phyloP scores from a whole-genome alignment of 2,888 invertebrate species.

The Mayetiola destructor region DNA sequence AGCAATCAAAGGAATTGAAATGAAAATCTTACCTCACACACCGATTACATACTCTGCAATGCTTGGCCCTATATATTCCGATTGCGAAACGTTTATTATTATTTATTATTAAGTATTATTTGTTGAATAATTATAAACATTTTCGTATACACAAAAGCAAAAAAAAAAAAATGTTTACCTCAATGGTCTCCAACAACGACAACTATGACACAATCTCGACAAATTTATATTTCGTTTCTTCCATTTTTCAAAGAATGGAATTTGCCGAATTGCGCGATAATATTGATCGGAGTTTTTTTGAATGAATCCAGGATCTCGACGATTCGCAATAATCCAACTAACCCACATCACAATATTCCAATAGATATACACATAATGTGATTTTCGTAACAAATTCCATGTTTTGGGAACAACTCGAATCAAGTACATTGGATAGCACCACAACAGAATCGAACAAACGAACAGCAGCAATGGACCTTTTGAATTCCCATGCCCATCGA shows the following conservation, averaged over 20 bases:
- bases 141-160: too few relatives aligned
- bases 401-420: conserved; percentile 77
- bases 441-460: conserved; percentile 67
- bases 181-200: conserved; percentile 70
- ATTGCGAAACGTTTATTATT: too few relatives aligned
- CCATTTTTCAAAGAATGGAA: conserved; percentile 85
- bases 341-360: conserved; percentile 90
- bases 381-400: conserved; percentile 73
- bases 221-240: conserved; percentile 71
- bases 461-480: conserved; percentile 78
- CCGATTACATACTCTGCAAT: conserved; percentile 81
- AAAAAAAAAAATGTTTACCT: too few relatives aligned
- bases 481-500: conserved; percentile 81
- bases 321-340: conserved; percentile 77
- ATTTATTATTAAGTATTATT: too few relatives aligned
- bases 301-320: conserved; percentile 79
- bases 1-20: too few relatives aligned
- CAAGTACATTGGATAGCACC: conserved; percentile 91
- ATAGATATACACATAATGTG: conserved; percentile 80
- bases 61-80: conserved; percentile 80
- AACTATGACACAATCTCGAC: conserved; percentile 78
- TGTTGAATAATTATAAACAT: too few relatives aligned
- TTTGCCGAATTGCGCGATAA: conserved; percentile 78
- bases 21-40: conserved; percentile 40
- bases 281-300: conserved; percentile 82